A percentile compares a stretch with the other conserved stretches of the same genome.
Conservation (phyloP, 2,113 vertebrate species). For the Machaerirhynchus nigripectus region DNA sequence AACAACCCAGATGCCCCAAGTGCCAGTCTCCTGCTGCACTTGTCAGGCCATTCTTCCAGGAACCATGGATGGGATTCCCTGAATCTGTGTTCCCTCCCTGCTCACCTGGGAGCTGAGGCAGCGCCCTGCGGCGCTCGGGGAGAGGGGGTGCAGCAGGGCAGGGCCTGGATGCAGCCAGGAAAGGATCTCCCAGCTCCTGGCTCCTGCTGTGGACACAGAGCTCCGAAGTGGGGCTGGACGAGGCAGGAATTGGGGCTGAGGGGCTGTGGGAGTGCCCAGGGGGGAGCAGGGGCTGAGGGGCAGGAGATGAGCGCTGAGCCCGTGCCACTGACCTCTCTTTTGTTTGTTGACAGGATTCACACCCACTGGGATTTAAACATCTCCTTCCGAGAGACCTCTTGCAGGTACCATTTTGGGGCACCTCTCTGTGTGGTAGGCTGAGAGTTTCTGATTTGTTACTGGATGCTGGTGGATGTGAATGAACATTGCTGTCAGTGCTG, state of each 20-base stretch:
- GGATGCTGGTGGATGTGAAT: not conserved
- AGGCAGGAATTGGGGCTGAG: not conserved
- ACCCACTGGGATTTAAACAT: slow-evolving; percentile 84
- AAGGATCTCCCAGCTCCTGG: not conserved
- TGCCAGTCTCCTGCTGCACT: not conserved
- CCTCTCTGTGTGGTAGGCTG: slow-evolving; percentile 16
- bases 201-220: not conserved
- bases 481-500: not conserved
- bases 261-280: not conserved
- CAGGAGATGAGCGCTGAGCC: not conserved
- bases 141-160: not conserved
- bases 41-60: not conserved
- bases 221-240: not conserved
- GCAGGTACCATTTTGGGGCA: slow-evolving; percentile 70
- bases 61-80: not conserved
- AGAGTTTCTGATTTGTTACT: not conserved
- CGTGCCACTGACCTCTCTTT: slow-evolving; percentile 23
- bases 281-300: not conserved
- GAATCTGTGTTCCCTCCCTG: not conserved
- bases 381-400: slow-evolving; percentile 81
- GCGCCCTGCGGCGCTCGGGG: not conserved
- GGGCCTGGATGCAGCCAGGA: not conserved
- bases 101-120: not conserved
- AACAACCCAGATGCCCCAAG: not conserved
- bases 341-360: slow-evolving; percentile 72